Conservation (phyloP, 2,888 invertebrate genomes). For the Hololepta plana region DNA sequence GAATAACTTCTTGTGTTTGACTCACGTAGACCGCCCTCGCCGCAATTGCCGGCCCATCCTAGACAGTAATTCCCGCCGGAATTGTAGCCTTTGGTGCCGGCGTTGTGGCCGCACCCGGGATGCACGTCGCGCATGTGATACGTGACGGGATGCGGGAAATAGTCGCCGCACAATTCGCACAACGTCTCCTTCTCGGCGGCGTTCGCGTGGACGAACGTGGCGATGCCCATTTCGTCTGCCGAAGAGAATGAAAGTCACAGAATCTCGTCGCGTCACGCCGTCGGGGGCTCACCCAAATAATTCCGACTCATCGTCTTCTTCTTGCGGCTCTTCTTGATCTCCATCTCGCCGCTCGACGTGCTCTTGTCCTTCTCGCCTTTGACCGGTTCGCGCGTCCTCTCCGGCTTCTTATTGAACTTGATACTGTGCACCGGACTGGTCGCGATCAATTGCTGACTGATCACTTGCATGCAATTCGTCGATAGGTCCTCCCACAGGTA, state of each 20-base stretch:
- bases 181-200: slow-evolving; percentile 19
- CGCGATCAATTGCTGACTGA: slow-evolving; percentile 40
- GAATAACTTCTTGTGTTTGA: slow-evolving; percentile 7
- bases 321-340: slow-evolving; percentile 36
- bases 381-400: slow-evolving; percentile 14
- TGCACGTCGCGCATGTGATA: slow-evolving; percentile 84
- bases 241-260: slow-evolving; percentile 3
- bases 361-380: slow-evolving; percentile 26
- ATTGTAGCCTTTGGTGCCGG: slow-evolving; percentile 82
- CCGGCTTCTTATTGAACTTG: slow-evolving; percentile 17
- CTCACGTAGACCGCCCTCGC: slow-evolving; percentile 62
- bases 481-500: slow-evolving; percentile 81
- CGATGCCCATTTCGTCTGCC: slow-evolving; percentile 21
- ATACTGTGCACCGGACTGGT: slow-evolving; percentile 30
- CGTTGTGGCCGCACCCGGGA: slow-evolving; percentile 77
- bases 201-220: slow-evolving; percentile 18
- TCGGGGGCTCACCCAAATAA: slow-evolving; percentile 20
- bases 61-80: slow-evolving; percentile 74
- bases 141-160: slow-evolving; percentile 62
- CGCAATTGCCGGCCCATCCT: slow-evolving; percentile 79
- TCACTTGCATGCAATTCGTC: slow-evolving; percentile 44
- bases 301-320: slow-evolving; percentile 32
- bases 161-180: slow-evolving; percentile 79
- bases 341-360: slow-evolving; percentile 24
- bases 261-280: slow-evolving; percentile 2